A percentile compares a stretch with the other conserved stretches of the same genome.
phyloP scores from a whole-genome alignment of 2,888 invertebrate genomes.

The Panzeria rudis region DNA sequence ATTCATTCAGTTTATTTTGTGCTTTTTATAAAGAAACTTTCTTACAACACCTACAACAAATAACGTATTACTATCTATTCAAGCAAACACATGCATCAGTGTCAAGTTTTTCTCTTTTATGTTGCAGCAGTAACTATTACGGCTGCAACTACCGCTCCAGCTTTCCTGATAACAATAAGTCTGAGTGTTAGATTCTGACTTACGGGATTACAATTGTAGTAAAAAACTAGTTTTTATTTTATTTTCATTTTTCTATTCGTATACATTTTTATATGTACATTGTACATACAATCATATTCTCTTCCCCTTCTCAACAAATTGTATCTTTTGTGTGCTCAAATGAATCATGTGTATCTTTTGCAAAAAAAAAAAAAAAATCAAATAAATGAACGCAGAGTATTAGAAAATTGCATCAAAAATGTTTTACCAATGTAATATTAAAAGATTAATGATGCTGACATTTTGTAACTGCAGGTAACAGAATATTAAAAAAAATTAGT shows the following conservation, averaged over 20 bases:
- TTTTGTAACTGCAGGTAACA: conserved; percentile 51
- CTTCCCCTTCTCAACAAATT: conserved; percentile 11
- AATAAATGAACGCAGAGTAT: conserved; percentile 8
- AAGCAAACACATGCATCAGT: conserved; percentile 59
- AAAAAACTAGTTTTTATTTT: conserved; percentile 7
- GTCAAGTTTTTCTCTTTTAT: conserved; percentile 27
- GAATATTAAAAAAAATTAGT: not conserved
- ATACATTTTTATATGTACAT: not conserved
- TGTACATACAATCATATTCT: not conserved
- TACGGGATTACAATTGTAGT: conserved; percentile 29
- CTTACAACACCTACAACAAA: conserved; percentile 28
- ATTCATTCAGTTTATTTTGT: conserved; percentile 1
- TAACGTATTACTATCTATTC: conserved; percentile 8
- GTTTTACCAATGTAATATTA: conserved; percentile 43
- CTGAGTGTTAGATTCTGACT: conserved; percentile 41
- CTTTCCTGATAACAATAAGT: conserved; percentile 32
- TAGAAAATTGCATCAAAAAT: conserved; percentile 21
- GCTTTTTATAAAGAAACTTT: not conserved
- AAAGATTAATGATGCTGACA: conserved; percentile 60
- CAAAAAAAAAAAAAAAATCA: not conserved
- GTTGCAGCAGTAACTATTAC: not conserved
- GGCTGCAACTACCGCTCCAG: not conserved
- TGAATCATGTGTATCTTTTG: conserved; percentile 32
- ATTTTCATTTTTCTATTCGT: not conserved
- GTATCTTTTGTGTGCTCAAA: conserved; percentile 15